A percentile compares a stretch with the other conserved stretches of the same genome.
phyloP scores from a whole-genome alignment of 1,140 invertebrate genomes.

The Tetragonula clypearis region DNA sequence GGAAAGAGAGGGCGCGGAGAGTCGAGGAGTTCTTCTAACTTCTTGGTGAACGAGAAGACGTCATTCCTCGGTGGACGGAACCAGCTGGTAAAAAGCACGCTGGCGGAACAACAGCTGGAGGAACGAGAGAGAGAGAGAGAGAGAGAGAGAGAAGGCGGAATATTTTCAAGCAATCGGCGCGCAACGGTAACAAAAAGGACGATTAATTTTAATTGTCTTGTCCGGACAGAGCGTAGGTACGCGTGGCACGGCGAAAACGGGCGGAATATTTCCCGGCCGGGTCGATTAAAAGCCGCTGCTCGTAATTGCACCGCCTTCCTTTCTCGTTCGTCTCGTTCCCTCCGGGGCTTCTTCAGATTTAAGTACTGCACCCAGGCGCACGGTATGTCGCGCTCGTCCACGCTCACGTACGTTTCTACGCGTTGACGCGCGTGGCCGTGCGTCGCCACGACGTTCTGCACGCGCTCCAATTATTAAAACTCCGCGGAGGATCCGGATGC shows the following conservation, averaged over 20 bases:
- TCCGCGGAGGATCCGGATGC: conserved; percentile 3
- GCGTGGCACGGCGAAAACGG: conserved; percentile 70
- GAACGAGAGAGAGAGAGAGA: conserved; percentile 38
- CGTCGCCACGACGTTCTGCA: conserved; percentile 22
- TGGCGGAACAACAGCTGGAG: conserved; percentile 53
- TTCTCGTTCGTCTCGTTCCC: conserved; percentile 55
- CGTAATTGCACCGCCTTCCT: conserved; percentile 68
- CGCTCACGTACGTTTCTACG: conserved; percentile 56
- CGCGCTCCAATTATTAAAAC: conserved; percentile 40
- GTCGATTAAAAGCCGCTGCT: conserved; percentile 72
- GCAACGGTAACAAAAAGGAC: conserved; percentile 60
- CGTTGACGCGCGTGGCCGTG: conserved; percentile 19
- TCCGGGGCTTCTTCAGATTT: conserved; percentile 65
- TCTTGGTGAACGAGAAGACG: not conserved
- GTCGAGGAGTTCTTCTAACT: not conserved
- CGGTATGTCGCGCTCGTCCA: conserved; percentile 62
- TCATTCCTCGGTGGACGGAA: not conserved
- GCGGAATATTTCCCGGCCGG: conserved; percentile 72
- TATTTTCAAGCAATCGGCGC: conserved; percentile 60
- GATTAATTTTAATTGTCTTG: conserved; percentile 79
- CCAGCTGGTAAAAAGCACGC: conserved; percentile 20
- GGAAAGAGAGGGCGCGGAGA: too few relatives aligned
- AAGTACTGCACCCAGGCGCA: conserved; percentile 51
- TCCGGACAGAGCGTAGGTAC: conserved; percentile 63
- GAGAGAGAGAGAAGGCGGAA: conserved; percentile 27